These are phyloP conservation scores for Neoitamus cyanurus DNA, from an alignment of 2,888 invertebrate genomes.

Conservation along the genomic window DNA sequence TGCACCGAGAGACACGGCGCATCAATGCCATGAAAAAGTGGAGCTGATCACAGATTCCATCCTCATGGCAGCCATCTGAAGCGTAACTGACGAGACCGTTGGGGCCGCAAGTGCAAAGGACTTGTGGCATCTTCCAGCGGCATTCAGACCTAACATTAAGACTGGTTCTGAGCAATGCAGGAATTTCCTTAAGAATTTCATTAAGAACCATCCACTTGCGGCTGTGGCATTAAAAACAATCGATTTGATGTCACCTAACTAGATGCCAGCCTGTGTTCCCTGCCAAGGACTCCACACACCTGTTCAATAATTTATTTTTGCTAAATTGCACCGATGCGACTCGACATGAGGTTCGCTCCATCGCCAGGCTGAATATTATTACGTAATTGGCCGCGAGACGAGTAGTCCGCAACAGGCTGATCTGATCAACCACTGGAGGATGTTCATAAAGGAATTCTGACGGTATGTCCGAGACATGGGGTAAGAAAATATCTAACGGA, in stretches of 20 bases:
- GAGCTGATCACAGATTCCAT: slow-evolving; percentile 39
- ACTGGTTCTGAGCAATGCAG: slow-evolving; percentile 39
- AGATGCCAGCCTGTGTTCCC: slow-evolving; percentile 21
- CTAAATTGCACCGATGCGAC: not conserved
- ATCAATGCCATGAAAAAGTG: slow-evolving; percentile 36
- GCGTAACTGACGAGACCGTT: slow-evolving; percentile 29
- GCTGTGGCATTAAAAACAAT: slow-evolving; percentile 37
- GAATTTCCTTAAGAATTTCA: slow-evolving; percentile 46
- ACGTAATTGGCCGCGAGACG: not conserved
- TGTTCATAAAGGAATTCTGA: not conserved
- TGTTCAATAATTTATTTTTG: slow-evolving; percentile 42
- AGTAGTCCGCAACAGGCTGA: not conserved
- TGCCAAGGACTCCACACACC: slow-evolving; percentile 28
- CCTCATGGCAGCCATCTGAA: not conserved
- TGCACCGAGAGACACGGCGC: not conserved
- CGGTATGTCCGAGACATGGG: not conserved
- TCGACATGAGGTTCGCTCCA: not conserved
- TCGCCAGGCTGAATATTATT: slow-evolving; percentile 18
- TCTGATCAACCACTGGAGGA: not conserved
- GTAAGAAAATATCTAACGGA: not conserved
- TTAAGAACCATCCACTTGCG: slow-evolving; percentile 41
- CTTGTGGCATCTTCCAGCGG: slow-evolving; percentile 22
- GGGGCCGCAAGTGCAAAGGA: slow-evolving; percentile 32
- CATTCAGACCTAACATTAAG: slow-evolving; percentile 40
- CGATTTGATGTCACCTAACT: slow-evolving; percentile 43